phyloP scores from a whole-genome alignment of 2,888 invertebrate genomes.

The Prostheceraeus crozeri region DNA sequence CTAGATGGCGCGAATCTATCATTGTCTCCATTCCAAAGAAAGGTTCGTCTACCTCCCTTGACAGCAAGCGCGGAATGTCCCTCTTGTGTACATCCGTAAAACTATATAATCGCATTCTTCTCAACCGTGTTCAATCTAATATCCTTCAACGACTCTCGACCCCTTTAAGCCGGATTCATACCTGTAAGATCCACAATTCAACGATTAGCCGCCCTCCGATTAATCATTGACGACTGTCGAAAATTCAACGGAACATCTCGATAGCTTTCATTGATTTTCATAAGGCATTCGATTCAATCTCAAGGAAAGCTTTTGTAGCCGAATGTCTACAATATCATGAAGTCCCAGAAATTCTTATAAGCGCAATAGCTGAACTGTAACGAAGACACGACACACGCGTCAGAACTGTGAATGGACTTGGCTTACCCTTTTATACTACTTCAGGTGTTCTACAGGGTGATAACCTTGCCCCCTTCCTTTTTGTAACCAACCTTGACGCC shows the following conservation, averaged over 20 bases:
- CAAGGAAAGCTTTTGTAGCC: too few relatives aligned
- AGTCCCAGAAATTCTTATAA: too few relatives aligned
- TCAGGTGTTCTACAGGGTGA: too few relatives aligned
- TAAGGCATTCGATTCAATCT: slow-evolving; percentile 32
- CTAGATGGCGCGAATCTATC: slow-evolving; percentile 20
- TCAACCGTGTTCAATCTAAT: not conserved
- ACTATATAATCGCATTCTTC: slow-evolving; percentile 1
- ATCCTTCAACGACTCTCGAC: slow-evolving; percentile 8
- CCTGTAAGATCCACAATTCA: slow-evolving; percentile 28
- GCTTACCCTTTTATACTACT: too few relatives aligned
- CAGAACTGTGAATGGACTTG: too few relatives aligned
- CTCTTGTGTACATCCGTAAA: slow-evolving; percentile 6
- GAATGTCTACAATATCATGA: too few relatives aligned
- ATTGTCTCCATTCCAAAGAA: slow-evolving; percentile 18
- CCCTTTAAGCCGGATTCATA: slow-evolving; percentile 24
- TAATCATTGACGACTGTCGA: slow-evolving; percentile 31
- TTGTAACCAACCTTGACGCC: too few relatives aligned
- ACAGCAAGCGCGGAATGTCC: slow-evolving; percentile 7
- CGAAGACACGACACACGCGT: too few relatives aligned
- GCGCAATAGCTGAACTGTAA: too few relatives aligned
- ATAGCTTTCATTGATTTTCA: slow-evolving; percentile 27
- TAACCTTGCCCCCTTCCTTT: too few relatives aligned
- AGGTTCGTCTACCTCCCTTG: not conserved
- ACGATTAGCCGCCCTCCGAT: slow-evolving; percentile 26
- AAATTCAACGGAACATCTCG: slow-evolving; percentile 23